Evolutionary conservation across 2,888 invertebrate species (phyloP), one percentile per base, ranked within the genome.

Genomic region (Orthonychiurus folsomi): DNA sequence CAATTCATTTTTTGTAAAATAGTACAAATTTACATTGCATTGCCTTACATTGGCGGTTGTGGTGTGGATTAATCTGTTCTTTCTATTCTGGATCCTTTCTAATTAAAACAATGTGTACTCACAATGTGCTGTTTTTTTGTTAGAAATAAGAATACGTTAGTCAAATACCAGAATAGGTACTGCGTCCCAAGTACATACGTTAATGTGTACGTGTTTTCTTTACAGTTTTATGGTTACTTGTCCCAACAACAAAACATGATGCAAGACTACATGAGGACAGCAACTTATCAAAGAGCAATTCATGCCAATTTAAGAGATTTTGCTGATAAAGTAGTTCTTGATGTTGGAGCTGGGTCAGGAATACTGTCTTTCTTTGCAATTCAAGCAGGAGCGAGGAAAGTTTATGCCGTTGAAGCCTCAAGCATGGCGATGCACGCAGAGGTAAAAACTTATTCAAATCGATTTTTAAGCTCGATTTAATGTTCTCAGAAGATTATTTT

Each of bases 161-260:
- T n/a, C n/a, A n/a, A n/a, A n/a, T 15, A n/a, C 48, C 48, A 48
- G 48, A 48, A 48, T n/a, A n/a, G n/a, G 48, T 48, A 48, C 48
- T 48, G 48, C 12, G 15, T 12, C 48, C 48, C n/a, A 15, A 12
- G 48, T 48, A 48, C n/a, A n/a, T 15, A 48, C n/a, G 12, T 48
- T 48, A n/a, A 48, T 15, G n/a, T n/a, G 48, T 48, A n/a, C n/a
- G 48, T n/a, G n/a, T 48, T 48, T 15, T 48, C n/a, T n/a, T 48
- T 48, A 15, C 48, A 48, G 82, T 99, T 99, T 80, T 99, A 99
- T 79, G 96, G 97, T 69, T 97, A 96, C 80, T 81, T 99, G 73
- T 95, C 95, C 63, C 99, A 99, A 78, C 99, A 99, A 79, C 99
- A 99, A 79, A 99, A 99, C 77, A 99, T 99, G 97, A 90, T 99